Evolutionary conservation across 2,888 invertebrate species (phyloP), one percentile per base, ranked within the genome.

Genomic region (Aphidius colemani): DNA sequence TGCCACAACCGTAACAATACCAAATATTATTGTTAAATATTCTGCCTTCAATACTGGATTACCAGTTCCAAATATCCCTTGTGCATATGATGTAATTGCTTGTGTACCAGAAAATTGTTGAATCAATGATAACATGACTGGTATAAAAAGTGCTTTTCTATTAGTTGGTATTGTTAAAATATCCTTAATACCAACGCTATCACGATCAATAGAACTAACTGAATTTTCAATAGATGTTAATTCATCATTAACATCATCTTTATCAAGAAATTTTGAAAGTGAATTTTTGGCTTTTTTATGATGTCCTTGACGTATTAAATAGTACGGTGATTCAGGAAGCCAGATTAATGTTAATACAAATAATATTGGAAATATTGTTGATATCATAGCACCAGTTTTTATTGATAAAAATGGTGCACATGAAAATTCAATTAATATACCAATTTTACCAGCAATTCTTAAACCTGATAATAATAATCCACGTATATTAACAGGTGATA

Each of bases 1-100:
- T 18, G 64, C 61, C 0, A 66, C 1, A 4, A 72, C 66, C 46
- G 74, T 73, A n/a, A 74, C 66, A 1, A 62, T 39, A 0, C 73
- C 74, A 13, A 75, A 39, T 11, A 75, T 66, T 11, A 75, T 75
- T 6, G 72, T 64, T 11, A 71, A 58, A 13, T 70, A 65, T 53
- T 69, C 70, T 1, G 71, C 70, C 30, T 73, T 66, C 9, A 75
- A 49, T 1, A 53, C 48, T 7, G 61, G 65, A n/a, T 65, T 53
- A 1, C 71, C 65, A 43, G 55, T 59, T 39, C 69, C 61, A 46
- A 73, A 74, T 40, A 74, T 72, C n/a, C 44, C 55, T 49, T 72
- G 65, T 6, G 60, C 46, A 43, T 64, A 64, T 9, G 49, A 30
- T 11, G 50, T 51, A 7, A 64, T 57, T 50, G 56, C 56, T 45